Conservation (phyloP, 2,888 invertebrate genomes). For the Chloroclysta siterata region DNA sequence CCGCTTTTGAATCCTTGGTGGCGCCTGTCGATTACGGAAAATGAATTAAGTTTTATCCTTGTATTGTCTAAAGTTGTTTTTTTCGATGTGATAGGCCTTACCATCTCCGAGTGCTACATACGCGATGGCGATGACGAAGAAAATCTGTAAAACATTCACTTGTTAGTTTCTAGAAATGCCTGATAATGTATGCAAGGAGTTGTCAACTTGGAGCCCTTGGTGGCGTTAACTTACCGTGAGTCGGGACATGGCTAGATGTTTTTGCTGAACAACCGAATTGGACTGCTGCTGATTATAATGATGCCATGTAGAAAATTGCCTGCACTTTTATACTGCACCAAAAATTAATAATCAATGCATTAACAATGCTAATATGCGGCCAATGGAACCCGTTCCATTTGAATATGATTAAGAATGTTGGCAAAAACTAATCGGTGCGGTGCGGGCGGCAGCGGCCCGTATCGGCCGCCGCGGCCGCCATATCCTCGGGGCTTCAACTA, state of each 20-base stretch:
- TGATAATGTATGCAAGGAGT: neutral
- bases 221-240: constrained; percentile 70
- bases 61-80: neutral
- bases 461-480: constrained; percentile 18
- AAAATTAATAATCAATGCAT: constrained; percentile 77
- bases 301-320: constrained; percentile 59
- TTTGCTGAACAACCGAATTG: constrained; percentile 60
- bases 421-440: constrained; percentile 55
- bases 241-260: constrained; percentile 68
- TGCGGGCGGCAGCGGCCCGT: constrained; percentile 22
- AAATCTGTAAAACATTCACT: constrained; percentile 66
- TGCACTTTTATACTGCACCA: constrained; percentile 78
- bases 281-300: constrained; percentile 62
- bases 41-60: neutral
- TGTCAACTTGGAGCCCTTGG: neutral
- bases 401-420: constrained; percentile 72
- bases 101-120: constrained; percentile 73
- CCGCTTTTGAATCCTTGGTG: constrained; percentile 39
- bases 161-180: constrained; percentile 7
- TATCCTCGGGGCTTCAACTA: constrained; percentile 23
- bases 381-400: constrained; percentile 71
- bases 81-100: constrained; percentile 44
- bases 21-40: constrained; percentile 36
- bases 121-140: constrained; percentile 77
- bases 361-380: constrained; percentile 74